phyloP scores from a whole-genome alignment of 2,888 invertebrate genomes.

The Nomada ferruginata region DNA sequence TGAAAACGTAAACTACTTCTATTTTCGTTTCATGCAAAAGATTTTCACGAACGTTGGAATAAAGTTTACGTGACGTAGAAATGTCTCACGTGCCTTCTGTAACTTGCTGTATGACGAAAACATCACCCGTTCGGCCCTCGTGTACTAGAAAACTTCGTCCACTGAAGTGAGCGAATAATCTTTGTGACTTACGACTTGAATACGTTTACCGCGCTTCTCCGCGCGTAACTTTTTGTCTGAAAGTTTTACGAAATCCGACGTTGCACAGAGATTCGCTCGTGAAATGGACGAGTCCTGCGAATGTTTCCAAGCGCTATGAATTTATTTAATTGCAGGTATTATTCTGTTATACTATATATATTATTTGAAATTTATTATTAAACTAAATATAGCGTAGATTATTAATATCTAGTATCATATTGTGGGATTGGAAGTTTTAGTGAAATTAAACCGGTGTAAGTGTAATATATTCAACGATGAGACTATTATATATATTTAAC shows the following conservation, averaged over 20 bases:
- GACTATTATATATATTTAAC: too few species aligned
- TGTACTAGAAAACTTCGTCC: slow-evolving; percentile 45
- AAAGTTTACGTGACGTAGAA: slow-evolving; percentile 4
- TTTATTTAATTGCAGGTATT: too few species aligned
- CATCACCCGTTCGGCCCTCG: slow-evolving; percentile 11
- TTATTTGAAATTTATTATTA: too few species aligned
- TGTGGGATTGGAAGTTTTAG: too few species aligned
- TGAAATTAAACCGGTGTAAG: too few species aligned
- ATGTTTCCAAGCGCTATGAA: too few species aligned
- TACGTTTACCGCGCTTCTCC: slow-evolving; percentile 31
- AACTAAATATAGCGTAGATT: too few species aligned
- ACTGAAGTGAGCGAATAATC: slow-evolving; percentile 50
- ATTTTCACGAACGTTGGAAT: neutral
- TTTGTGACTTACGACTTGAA: slow-evolving; percentile 45
- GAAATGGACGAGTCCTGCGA: too few species aligned
- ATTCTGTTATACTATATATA: too few species aligned
- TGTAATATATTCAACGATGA: too few species aligned
- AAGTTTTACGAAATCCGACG: slow-evolving; percentile 52
- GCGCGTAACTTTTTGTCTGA: slow-evolving; percentile 40
- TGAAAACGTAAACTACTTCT: neutral
- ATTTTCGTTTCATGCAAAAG: neutral
- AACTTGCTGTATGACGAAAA: slow-evolving; percentile 32
- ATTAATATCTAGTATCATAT: too few species aligned
- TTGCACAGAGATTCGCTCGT: neutral
- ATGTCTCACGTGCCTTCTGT: slow-evolving; percentile 31